Evolutionary conservation across 2,113 vertebrate genomes (phyloP).

Genomic region (Mus pahari): DNA sequence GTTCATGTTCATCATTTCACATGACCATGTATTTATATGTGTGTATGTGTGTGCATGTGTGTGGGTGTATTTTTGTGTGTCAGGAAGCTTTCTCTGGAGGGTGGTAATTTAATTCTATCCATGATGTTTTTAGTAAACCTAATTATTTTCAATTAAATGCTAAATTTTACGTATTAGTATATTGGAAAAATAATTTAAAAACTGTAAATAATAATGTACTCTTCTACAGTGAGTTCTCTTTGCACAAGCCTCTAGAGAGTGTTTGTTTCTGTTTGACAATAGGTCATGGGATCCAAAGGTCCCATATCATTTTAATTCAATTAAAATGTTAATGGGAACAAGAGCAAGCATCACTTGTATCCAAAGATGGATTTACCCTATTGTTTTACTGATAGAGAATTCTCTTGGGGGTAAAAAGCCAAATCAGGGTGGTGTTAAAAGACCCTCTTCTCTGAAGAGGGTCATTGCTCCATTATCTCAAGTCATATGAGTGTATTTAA

Average conservation of each 20-base stretch:
- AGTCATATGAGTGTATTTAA: fast-evolving
- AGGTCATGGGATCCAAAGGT: not conserved
- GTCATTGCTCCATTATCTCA: fast-evolving
- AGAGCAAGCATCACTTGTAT: not conserved
- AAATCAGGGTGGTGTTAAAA: not conserved
- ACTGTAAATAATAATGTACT: not conserved
- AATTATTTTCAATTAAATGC: not conserved
- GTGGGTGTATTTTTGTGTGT: too few species aligned
- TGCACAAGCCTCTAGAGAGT: not conserved
- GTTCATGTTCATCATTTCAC: not conserved
- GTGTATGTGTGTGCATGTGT: not conserved
- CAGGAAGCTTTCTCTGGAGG: not conserved
- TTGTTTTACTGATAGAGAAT: not conserved
- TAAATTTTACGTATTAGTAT: not conserved
- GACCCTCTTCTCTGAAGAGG: not conserved
- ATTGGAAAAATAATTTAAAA: not conserved
- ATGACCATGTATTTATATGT: not conserved
- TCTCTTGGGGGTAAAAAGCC: fast-evolving
- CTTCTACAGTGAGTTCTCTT: not conserved
- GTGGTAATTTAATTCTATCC: not conserved
- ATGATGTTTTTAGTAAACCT: not conserved
- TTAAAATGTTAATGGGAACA: not conserved
- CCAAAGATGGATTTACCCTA: not conserved
- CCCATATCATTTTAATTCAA: not conserved
- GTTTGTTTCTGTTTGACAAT: not conserved